Conservation (phyloP, 2,113 vertebrate species). For the Sinosuthora webbiana region DNA sequence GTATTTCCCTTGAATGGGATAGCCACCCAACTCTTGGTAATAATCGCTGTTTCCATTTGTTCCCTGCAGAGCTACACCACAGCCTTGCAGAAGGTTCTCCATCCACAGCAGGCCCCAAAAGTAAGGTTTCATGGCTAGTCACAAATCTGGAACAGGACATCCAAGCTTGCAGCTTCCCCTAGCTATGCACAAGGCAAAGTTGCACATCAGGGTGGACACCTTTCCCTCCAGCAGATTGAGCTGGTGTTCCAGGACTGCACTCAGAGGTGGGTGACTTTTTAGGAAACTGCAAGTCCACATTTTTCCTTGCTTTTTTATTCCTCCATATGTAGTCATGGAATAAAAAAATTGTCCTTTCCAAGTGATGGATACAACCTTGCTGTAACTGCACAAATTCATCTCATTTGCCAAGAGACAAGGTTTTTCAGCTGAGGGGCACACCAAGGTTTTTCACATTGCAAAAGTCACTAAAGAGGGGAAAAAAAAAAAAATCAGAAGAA, state of each 20-base stretch:
- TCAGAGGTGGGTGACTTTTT: background rate
- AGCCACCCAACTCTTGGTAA: background rate
- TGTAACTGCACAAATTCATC: background rate
- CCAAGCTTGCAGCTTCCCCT: background rate
- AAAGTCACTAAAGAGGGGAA: background rate
- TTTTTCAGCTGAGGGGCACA: background rate
- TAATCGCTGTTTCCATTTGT: accelerated
- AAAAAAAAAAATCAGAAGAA: background rate
- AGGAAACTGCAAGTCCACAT: background rate
- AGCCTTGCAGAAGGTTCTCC: background rate
- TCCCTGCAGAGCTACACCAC: accelerated
- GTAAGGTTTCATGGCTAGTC: background rate
- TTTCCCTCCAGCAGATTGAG: background rate
- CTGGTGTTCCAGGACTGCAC: background rate
- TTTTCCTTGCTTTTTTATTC: background rate
- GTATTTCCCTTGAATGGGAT: background rate
- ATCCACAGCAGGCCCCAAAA: background rate
- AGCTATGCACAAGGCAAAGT: background rate
- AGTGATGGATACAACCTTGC: background rate
- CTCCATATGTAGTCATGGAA: background rate
- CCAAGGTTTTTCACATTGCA: background rate
- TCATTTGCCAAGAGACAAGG: background rate
- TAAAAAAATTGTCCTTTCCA: background rate
- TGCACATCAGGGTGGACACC: background rate
- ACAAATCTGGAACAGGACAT: background rate